Conservation (phyloP, 30 jellyfish, hydroid and myxozoan species). For the Hydractinia echinata region DNA sequence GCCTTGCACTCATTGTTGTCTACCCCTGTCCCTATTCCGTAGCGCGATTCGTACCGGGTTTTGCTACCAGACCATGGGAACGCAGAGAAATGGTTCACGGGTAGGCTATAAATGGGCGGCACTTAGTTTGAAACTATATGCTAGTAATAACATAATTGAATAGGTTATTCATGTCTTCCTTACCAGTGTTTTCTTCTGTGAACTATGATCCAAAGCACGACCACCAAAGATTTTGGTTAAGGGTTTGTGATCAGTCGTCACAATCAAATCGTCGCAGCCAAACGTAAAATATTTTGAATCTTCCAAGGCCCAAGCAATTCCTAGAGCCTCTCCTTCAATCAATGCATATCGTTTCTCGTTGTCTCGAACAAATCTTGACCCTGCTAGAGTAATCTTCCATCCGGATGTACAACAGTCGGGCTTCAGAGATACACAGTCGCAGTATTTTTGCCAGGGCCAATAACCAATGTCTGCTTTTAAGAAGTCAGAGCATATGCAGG, state of each 20-base stretch:
- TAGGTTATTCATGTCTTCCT: too few species aligned
- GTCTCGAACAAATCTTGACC: constrained; percentile 22
- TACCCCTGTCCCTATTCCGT: too few species aligned
- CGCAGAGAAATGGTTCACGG: too few species aligned
- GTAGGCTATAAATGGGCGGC: too few species aligned
- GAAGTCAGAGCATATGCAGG: not conserved
- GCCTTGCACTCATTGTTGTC: too few species aligned
- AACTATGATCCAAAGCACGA: not conserved
- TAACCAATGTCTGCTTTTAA: constrained; percentile 19
- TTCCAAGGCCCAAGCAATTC: constrained; percentile 1
- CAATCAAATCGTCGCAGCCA: constrained; percentile 24
- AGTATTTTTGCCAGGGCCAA: constrained; percentile 24
- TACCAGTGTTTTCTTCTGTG: not conserved
- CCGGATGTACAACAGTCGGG: not conserved
- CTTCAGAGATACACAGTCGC: not conserved
- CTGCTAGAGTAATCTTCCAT: constrained; percentile 19
- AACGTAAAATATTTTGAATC: constrained; percentile 24
- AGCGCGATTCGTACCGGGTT: too few species aligned
- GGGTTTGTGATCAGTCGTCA: constrained; percentile 25
- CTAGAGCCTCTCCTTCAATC: constrained; percentile 36
- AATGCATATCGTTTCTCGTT: constrained; percentile 27
- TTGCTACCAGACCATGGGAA: too few species aligned
- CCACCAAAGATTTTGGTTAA: constrained; percentile 16
- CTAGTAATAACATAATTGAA: too few species aligned
- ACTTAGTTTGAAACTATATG: too few species aligned